phyloP scores from a whole-genome alignment of 2,113 vertebrate genomes.

The Rhinoptilus africanus region DNA sequence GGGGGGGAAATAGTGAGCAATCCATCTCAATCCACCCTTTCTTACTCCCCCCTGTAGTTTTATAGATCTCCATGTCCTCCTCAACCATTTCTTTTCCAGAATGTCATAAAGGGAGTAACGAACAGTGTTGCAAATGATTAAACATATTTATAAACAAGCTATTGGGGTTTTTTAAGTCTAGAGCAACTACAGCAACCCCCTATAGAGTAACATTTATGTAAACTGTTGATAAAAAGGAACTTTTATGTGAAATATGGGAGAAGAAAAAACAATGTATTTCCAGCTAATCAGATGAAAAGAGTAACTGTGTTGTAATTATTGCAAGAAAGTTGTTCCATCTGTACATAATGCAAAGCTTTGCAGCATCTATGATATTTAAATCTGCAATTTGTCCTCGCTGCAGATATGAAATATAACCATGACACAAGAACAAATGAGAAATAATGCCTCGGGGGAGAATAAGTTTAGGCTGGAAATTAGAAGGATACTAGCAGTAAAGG shows the following conservation, averaged over 20 bases:
- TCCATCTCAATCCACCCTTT: not conserved
- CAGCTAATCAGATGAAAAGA: not conserved
- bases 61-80: not conserved
- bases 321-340: not conserved
- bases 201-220: not conserved
- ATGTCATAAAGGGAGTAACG: not conserved
- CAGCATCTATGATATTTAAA: conserved; percentile 2
- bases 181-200: not conserved
- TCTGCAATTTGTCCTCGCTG: not conserved
- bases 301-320: conserved; percentile 11
- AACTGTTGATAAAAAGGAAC: not conserved
- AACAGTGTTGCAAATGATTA: not conserved
- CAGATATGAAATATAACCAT: not conserved
- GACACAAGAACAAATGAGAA: conserved; percentile 38
- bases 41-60: not conserved
- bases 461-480: conserved; percentile 45
- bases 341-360: not conserved
- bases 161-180: not conserved
- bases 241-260: not conserved
- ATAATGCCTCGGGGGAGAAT: conserved; percentile 14
- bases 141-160: not conserved
- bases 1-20: not conserved
- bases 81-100: not conserved
- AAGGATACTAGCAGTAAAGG: not conserved
- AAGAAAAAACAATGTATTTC: conserved; percentile 5